Percentiles rank a stretch among this genome's conserved stretches.
Conservation (phyloP, 2,113 vertebrate species). For the Phodopus roborovskii region DNA sequence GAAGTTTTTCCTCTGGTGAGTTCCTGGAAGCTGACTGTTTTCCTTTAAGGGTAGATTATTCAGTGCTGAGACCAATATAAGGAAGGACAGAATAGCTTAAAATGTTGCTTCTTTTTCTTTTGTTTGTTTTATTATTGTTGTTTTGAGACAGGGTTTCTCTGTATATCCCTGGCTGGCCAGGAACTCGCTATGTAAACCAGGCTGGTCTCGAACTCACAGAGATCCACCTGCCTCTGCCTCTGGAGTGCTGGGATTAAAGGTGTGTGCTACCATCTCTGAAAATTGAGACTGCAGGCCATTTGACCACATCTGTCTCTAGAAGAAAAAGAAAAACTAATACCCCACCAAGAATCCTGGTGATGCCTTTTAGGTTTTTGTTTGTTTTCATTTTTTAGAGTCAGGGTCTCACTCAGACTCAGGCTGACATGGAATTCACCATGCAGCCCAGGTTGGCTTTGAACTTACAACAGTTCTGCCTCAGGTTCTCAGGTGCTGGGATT, state of each 20-base stretch:
- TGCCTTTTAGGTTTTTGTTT: neutral
- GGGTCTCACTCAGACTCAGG: neutral
- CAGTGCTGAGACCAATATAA: neutral
- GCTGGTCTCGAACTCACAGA: neutral
- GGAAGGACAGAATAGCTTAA: neutral
- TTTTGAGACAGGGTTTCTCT: neutral
- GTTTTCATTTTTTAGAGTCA: neutral
- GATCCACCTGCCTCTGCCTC: neutral
- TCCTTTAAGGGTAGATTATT: neutral
- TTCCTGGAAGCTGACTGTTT: slow-evolving; percentile 22
- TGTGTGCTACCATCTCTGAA: neutral
- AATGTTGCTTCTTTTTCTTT: neutral
- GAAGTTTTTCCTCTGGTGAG: slow-evolving; percentile 83
- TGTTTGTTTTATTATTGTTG: neutral
- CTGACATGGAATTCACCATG: neutral
- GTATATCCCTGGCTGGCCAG: neutral
- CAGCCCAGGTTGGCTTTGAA: neutral
- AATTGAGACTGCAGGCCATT: neutral
- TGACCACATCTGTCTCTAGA: neutral
- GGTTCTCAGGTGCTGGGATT: neutral
- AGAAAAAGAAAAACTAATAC: neutral
- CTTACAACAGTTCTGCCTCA: neutral
- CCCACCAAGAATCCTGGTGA: neutral
- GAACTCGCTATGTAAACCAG: neutral
- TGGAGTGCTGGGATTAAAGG: neutral